Conservation (phyloP, 2,888 invertebrate genomes). For the Eurois occulta region DNA sequence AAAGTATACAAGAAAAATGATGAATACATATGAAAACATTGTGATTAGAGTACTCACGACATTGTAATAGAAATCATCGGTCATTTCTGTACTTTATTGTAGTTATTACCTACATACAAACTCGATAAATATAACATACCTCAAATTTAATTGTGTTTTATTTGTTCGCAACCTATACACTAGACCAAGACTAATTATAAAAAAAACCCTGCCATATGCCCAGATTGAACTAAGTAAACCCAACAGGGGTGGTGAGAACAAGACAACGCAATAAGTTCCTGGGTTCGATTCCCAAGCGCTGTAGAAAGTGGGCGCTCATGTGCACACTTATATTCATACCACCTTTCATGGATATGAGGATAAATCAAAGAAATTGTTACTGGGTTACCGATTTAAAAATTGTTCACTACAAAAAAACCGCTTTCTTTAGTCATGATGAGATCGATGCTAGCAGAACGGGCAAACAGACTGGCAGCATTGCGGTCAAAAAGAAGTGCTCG, state of each 20-base stretch:
- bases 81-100: slow-evolving; percentile 90
- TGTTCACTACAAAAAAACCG: background rate
- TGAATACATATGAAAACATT: slow-evolving; percentile 89
- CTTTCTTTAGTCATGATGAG: background rate
- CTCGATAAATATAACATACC: slow-evolving; percentile 90
- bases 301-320: background rate
- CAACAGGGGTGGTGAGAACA: background rate
- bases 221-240: background rate
- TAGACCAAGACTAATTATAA: background rate
- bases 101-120: slow-evolving; percentile 90
- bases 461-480: background rate
- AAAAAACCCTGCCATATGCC: background rate
- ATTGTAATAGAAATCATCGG: slow-evolving; percentile 87
- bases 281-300: slow-evolving; percentile 23
- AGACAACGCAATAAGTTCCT: too few relatives aligned
- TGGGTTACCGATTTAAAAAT: background rate
- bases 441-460: background rate
- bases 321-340: background rate
- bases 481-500: background rate
- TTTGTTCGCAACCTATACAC: slow-evolving; percentile 44
- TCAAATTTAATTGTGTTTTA: slow-evolving; percentile 84
- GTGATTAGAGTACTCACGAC: slow-evolving; percentile 86
- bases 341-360: background rate
- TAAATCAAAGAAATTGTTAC: background rate
- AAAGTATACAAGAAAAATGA: slow-evolving; percentile 86